phyloP scores from a whole-genome alignment of 2,797 vertebrate genomes.

The Hippoglossus hippoglossus region DNA sequence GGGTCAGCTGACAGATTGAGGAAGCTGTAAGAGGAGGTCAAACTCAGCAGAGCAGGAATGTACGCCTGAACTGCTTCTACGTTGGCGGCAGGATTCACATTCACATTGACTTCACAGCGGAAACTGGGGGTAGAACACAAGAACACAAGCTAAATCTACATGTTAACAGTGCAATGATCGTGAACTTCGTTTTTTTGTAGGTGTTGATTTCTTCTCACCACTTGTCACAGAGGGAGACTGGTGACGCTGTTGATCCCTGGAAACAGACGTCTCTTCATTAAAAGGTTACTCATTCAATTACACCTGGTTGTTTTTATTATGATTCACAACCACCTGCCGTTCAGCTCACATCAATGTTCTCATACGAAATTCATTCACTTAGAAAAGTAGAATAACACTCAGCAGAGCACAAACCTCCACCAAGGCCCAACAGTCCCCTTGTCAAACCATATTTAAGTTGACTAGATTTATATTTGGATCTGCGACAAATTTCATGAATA shows the following conservation, averaged over 20 bases:
- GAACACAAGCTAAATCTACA: not conserved
- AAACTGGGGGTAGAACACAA: slow-evolving; percentile 59
- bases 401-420: no score
- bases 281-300: not conserved
- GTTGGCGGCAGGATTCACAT: slow-evolving; percentile 59
- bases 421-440: no score
- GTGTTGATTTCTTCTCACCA: slow-evolving; percentile 57
- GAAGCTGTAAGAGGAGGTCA: slow-evolving; percentile 29
- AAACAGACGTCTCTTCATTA: slow-evolving; percentile 22
- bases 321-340: no score
- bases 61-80: slow-evolving; percentile 62
- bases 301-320: no score
- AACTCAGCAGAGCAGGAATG: slow-evolving; percentile 53
- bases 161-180: no score
- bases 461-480: no score
- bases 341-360: no score
- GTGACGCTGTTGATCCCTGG: slow-evolving; percentile 37
- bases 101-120: slow-evolving; percentile 61
- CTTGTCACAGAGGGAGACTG: slow-evolving; percentile 11
- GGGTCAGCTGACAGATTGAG: slow-evolving; percentile 54
- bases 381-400: not conserved
- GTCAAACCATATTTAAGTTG: no score
- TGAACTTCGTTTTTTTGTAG: not conserved
- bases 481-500: no score
- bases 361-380: not conserved